Evolutionary conservation across 2,888 invertebrate genomes (phyloP).

Genomic region (Gymnoscelis rufifasciata): DNA sequence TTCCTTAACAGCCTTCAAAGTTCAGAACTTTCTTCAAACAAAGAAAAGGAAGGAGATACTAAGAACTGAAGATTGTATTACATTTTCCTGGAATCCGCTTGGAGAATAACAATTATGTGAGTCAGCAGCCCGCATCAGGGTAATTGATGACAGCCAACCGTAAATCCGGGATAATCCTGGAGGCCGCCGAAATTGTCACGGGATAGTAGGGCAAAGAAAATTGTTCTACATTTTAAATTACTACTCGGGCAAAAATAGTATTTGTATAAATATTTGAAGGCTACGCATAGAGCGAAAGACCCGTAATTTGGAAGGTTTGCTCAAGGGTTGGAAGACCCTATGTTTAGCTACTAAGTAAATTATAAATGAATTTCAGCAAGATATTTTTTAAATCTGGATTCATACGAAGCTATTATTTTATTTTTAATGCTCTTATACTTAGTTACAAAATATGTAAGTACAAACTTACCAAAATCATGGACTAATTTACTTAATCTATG

Average conservation of each 20-base stretch:
- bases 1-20: background rate
- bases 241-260: background rate
- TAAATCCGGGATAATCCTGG: constrained; percentile 18
- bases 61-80: constrained; percentile 1
- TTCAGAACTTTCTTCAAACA: background rate
- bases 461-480: too few species aligned
- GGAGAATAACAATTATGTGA: constrained; percentile 18
- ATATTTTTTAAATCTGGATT: too few species aligned
- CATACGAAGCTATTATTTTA: too few species aligned
- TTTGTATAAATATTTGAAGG: too few species aligned
- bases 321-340: too few species aligned
- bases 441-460: too few species aligned
- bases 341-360: too few species aligned
- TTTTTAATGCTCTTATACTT: too few species aligned
- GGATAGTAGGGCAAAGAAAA: constrained; percentile 6
- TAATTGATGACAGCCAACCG: constrained; percentile 19
- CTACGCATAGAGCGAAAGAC: too few species aligned
- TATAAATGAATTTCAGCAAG: too few species aligned
- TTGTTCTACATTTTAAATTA: constrained; percentile 3
- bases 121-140: constrained; percentile 18
- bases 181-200: constrained; percentile 12
- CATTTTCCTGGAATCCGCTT: constrained; percentile 8
- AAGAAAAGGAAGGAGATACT: background rate
- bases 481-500: too few species aligned
- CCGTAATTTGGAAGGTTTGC: too few species aligned